Evolutionary conservation across 2,888 invertebrate genomes (phyloP), one percentile per base, ranked within the genome.

Genomic region (Rhorus exstirpatorius): DNA sequence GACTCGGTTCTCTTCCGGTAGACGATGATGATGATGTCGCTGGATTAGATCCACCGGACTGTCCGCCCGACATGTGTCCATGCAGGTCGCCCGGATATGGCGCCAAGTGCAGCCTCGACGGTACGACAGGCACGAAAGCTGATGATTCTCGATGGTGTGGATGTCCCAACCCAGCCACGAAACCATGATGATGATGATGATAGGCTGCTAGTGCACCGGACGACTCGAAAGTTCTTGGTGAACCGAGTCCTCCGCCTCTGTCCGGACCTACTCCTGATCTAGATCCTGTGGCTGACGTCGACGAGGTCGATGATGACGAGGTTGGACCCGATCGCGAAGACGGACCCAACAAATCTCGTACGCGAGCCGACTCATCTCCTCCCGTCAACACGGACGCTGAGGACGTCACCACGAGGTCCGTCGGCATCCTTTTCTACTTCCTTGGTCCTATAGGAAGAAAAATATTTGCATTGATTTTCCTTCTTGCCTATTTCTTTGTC

Each of bases 51-150:
- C 71, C 75, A 1, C 70, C 65, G 7, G 82, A 55, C 31, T 79
- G 82, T 3, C 79, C 82, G 12, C 67, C 89, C 4, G 92, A 85
- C 6, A 96, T 89, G 12, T 95, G 94, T 41, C 96, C 95, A 88
- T 96, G 96, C 92, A 96, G 95, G 87, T 96, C 96, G 60, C 95
- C 95, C 0, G 96, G 95, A 88, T 96, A 96, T 35, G 96, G 94
- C 19, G 96, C 95, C 26, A 96, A 95, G 84, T 96, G 96, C 88
- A 97, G 94, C 88, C 97, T 94, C 53, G 96, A 96, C 10, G 97
- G 97, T 77, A 97, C 96, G 70, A 97, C 97, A 38, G 97, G 97
- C 68, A 97, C 97, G 92, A 97, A 97, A 0, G 97, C 97, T 12
- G 97, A 97, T 7, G 96, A 95, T 93, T 97, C 97, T 53, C 97